Evolutionary conservation across 1,140 invertebrate species (phyloP).

Genomic region (Platyscapa corneri): DNA sequence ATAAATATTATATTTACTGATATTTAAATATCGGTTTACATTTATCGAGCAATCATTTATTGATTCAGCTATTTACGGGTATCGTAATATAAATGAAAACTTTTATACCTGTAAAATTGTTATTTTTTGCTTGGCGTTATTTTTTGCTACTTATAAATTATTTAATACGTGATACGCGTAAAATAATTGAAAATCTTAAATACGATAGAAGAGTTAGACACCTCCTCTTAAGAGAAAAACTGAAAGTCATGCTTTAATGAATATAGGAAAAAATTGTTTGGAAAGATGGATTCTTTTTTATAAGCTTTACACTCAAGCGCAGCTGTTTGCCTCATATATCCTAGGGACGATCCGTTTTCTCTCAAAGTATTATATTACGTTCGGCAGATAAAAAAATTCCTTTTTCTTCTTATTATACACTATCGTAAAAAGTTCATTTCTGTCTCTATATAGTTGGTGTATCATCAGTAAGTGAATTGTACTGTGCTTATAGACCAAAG

Average conservation of each 20-base stretch:
- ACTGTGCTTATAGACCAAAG: not conserved
- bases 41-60: too few relatives aligned
- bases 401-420: slow-evolving; percentile 19
- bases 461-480: slow-evolving; percentile 20
- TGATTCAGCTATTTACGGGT: too few relatives aligned
- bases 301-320: slow-evolving; percentile 30
- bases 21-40: too few relatives aligned
- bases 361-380: slow-evolving; percentile 37
- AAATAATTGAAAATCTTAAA: too few relatives aligned
- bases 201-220: too few relatives aligned
- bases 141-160: too few relatives aligned
- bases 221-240: too few relatives aligned
- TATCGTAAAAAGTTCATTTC: slow-evolving; percentile 45
- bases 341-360: slow-evolving; percentile 28
- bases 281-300: slow-evolving; percentile 24
- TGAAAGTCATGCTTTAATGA: not conserved
- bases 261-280: slow-evolving; percentile 17
- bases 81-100: too few relatives aligned
- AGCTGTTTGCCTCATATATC: slow-evolving; percentile 29
- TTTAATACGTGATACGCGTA: too few relatives aligned
- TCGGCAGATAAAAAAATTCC: slow-evolving; percentile 17
- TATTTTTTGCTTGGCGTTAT: too few relatives aligned
- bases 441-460: slow-evolving; percentile 4
- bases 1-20: too few relatives aligned
- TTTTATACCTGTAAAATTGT: too few relatives aligned